Evolutionary conservation across 2,888 invertebrate genomes (phyloP).

Genomic region (Drosophila mercatorum): DNA sequence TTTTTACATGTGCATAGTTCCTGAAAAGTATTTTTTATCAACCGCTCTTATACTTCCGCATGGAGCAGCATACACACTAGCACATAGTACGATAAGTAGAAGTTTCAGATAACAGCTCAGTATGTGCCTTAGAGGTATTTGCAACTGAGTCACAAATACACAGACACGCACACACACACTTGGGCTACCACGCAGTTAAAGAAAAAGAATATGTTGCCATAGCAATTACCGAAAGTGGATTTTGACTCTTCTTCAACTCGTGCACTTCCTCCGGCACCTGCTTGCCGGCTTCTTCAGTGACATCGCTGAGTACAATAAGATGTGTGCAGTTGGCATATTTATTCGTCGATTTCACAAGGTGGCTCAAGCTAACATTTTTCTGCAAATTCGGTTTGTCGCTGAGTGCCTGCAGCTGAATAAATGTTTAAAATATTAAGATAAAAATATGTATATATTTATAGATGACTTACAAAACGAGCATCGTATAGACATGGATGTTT

Average conservation of each 20-base stretch:
- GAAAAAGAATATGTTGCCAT: neutral
- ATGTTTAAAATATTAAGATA: neutral
- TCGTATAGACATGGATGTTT: slow-evolving; percentile 87
- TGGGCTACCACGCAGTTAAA: neutral
- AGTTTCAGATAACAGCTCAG: slow-evolving; percentile 1
- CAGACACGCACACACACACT: neutral
- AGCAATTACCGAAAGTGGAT: slow-evolving; percentile 73
- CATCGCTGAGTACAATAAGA: slow-evolving; percentile 34
- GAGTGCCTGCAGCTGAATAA: slow-evolving; percentile 49
- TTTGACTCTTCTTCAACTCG: slow-evolving; percentile 50
- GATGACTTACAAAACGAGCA: slow-evolving; percentile 66
- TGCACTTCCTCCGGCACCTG: slow-evolving; percentile 41
- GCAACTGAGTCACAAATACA: neutral
- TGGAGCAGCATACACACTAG: neutral
- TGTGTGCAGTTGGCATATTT: slow-evolving; percentile 57
- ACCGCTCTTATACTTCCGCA: slow-evolving; percentile 25
- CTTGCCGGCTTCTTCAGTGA: slow-evolving; percentile 2
- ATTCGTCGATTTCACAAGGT: slow-evolving; percentile 44
- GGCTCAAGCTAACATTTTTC: slow-evolving; percentile 50
- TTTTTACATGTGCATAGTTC: neutral
- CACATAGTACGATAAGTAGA: neutral
- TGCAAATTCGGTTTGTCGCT: slow-evolving; percentile 36
- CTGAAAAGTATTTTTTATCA: slow-evolving; percentile 21
- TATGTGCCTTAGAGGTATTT: neutral
- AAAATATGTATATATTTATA: neutral